A percentile compares a stretch with the other conserved stretches of the same genome.
phyloP scores from a whole-genome alignment of 2,888 invertebrate species.

The Poecilobothrus nobilitatus region DNA sequence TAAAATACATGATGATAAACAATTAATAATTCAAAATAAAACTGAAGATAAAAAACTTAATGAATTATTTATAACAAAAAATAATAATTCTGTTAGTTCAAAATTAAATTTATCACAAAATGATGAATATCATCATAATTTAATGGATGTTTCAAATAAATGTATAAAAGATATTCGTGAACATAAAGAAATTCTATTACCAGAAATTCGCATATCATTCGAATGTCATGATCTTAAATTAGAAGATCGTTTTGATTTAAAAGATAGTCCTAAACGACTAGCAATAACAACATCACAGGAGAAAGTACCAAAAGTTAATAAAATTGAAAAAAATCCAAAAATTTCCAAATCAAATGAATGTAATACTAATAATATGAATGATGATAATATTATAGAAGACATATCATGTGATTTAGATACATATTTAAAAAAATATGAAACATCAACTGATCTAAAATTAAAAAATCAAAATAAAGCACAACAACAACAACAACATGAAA shows the following conservation, averaged over 20 bases:
- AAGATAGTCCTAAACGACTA: conserved; percentile 7
- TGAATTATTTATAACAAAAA: background rate
- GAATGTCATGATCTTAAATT: conserved; percentile 8
- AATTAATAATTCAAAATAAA: background rate
- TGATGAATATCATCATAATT: conserved; percentile 3
- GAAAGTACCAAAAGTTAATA: background rate
- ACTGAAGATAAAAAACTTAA: background rate
- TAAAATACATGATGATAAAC: conserved; percentile 31
- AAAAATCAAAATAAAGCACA: background rate
- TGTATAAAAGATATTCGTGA: conserved; percentile 15
- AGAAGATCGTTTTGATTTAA: conserved; percentile 10
- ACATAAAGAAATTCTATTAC: conserved; percentile 18
- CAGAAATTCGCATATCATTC: conserved; percentile 18
- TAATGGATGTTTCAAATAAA: background rate
- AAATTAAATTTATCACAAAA: background rate
- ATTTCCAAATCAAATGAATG: background rate
- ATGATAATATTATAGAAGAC: conserved; percentile 14
- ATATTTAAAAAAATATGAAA: conserved; percentile 23
- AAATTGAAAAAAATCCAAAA: background rate
- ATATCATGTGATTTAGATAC: conserved; percentile 25
- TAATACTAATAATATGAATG: conserved; percentile 4
- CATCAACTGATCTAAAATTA: conserved; percentile 18
- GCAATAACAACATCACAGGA: conserved; percentile 4
- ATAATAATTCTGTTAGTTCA: background rate
- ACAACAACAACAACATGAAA: background rate